Conservation (phyloP, 2,113 vertebrate species). For the Nerophis lumbriciformis region DNA sequence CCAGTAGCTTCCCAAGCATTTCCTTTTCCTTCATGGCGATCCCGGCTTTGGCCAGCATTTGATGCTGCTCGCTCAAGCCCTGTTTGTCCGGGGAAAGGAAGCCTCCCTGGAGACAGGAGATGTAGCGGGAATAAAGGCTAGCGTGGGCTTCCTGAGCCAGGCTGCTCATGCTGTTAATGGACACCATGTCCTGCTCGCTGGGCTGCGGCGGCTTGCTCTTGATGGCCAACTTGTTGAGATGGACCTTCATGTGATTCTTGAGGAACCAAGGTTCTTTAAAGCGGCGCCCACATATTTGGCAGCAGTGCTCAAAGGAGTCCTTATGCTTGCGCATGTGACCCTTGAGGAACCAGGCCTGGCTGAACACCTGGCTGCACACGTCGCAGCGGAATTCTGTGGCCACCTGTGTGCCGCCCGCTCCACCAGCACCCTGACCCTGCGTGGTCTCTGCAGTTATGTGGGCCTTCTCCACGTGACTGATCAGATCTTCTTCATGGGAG, state of each 20-base stretch:
- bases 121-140: conserved; percentile 92
- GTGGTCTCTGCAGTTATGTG: conserved; percentile 95
- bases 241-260: conserved; percentile 99
- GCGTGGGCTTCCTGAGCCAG: conserved; percentile 93
- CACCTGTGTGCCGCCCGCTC: conserved; percentile 76
- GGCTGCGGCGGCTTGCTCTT: conserved; percentile 86
- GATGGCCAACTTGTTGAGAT: conserved; percentile 94
- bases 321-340: conserved; percentile 99
- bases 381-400: conserved; percentile 94
- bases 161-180: conserved; percentile 78
- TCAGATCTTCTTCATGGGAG: conserved; percentile 95
- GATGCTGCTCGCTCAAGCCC: conserved; percentile 83
- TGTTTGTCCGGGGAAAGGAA: conserved; percentile 90
- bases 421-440: conserved; percentile 79
- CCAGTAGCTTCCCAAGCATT: conserved; percentile 90
- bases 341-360: conserved; percentile 99
- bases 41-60: conserved; percentile 86
- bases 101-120: conserved; percentile 93
- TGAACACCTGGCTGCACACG: conserved; percentile 95
- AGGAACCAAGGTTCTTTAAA: conserved; percentile 99
- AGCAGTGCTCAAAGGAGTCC: conserved; percentile 98
- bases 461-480: conserved; percentile 96
- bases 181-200: conserved; percentile 64
- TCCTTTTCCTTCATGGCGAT: conserved; percentile 93
- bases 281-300: conserved; percentile 95